Evolutionary conservation across 2,797 vertebrate species (phyloP).

Genomic region (Lepidocolaptes lacrymiger): DNA sequence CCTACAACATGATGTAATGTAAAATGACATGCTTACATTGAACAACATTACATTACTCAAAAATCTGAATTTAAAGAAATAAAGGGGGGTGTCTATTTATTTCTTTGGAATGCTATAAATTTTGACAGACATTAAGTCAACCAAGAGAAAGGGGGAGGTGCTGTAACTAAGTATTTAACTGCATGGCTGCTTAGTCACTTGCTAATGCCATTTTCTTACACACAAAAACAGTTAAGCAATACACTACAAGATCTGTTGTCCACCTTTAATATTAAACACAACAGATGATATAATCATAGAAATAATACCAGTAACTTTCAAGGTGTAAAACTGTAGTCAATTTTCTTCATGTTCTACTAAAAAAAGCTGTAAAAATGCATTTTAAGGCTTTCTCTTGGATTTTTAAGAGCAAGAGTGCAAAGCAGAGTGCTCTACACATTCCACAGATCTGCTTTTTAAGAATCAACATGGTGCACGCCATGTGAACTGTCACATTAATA

Average conservation of each 20-base stretch:
- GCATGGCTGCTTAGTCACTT: constrained; percentile 50
- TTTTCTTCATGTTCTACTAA: constrained; percentile 21
- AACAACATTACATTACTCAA: constrained; percentile 33
- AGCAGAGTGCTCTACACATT: not conserved
- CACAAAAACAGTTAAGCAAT: constrained; percentile 19
- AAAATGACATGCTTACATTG: constrained; percentile 48
- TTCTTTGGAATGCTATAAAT: constrained; percentile 39
- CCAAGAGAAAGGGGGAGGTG: not conserved
- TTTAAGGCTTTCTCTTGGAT: not conserved
- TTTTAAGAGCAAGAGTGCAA: not conserved
- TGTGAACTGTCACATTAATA: constrained; percentile 96
- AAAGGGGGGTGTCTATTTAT: not conserved
- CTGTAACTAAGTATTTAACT: constrained; percentile 39
- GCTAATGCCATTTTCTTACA: constrained; percentile 24
- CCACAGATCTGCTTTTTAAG: constrained; percentile 59
- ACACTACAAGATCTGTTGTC: not conserved
- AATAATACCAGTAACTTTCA: constrained; percentile 12
- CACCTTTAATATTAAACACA: constrained; percentile 44
- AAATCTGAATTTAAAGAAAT: constrained; percentile 50
- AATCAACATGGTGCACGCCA: constrained; percentile 81
- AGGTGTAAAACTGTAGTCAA: not conserved
- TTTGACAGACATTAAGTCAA: constrained; percentile 35
- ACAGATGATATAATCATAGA: constrained; percentile 26
- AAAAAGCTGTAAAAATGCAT: constrained; percentile 4
- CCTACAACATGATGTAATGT: constrained; percentile 40